Percentiles rank a stretch among this genome's conserved stretches.
These are phyloP conservation scores for Drosophila eugracilis DNA, from an alignment of 1,140 invertebrate species.

Conservation along the genomic window DNA sequence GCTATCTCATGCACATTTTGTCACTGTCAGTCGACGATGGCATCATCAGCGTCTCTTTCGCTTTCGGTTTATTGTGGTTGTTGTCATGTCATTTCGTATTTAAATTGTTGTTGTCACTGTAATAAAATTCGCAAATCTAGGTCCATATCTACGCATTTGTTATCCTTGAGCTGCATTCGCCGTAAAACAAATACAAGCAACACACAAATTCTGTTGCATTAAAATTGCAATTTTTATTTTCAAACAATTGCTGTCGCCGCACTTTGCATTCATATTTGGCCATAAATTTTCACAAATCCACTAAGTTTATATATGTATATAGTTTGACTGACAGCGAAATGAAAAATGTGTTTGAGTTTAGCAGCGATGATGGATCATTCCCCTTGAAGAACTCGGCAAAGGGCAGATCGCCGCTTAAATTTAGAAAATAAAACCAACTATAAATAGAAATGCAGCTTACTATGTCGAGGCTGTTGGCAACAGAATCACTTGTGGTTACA, in stretches of 20 bases:
- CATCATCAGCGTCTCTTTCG: slow-evolving; percentile 26
- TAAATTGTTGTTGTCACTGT: slow-evolving; percentile 72
- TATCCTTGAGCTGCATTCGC: slow-evolving; percentile 72
- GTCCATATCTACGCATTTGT: slow-evolving; percentile 83
- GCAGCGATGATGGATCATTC: slow-evolving; percentile 1
- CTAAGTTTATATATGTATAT: slow-evolving; percentile 17
- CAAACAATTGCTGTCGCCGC: slow-evolving; percentile 46
- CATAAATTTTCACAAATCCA: slow-evolving; percentile 53
- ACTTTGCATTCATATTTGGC: slow-evolving; percentile 38
- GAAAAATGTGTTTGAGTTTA: slow-evolving; percentile 50
- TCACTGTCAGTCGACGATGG: slow-evolving; percentile 48
- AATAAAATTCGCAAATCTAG: slow-evolving; percentile 81
- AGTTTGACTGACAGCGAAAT: slow-evolving; percentile 46
- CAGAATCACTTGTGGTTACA: slow-evolving; percentile 21
- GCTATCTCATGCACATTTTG: slow-evolving; percentile 62
- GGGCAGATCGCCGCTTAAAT: slow-evolving; percentile 48
- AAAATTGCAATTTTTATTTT: slow-evolving; percentile 66
- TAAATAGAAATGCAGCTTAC: slow-evolving; percentile 59
- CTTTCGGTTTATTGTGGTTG: slow-evolving; percentile 1
- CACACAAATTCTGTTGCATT: slow-evolving; percentile 17
- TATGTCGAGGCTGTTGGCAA: slow-evolving; percentile 75
- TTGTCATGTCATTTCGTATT: slow-evolving; percentile 68
- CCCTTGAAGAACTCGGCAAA: slow-evolving; percentile 22
- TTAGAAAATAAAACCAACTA: slow-evolving; percentile 46
- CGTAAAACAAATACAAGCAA: slow-evolving; percentile 30